These are phyloP conservation scores for Accipiter cooperii DNA, from an alignment of 2,113 vertebrate species.

Conservation along the genomic window DNA sequence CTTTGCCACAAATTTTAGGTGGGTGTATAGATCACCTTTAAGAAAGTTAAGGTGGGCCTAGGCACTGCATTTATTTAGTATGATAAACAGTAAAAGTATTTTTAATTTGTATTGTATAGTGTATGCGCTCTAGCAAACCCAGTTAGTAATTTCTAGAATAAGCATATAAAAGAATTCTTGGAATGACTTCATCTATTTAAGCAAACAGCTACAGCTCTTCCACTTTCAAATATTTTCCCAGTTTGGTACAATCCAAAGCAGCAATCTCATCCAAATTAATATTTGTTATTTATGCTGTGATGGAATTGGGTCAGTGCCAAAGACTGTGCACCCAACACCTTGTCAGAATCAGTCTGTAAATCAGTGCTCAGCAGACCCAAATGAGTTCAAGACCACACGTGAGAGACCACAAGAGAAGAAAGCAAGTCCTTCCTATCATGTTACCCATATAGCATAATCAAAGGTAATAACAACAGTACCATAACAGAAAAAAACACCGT, in stretches of 20 bases:
- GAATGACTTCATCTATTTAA: background rate
- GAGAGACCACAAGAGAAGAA: background rate
- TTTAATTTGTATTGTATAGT: background rate
- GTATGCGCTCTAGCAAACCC: background rate
- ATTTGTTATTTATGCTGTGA: background rate
- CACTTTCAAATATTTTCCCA: background rate
- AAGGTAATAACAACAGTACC: background rate
- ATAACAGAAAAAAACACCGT: background rate
- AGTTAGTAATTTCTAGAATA: background rate
- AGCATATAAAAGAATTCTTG: background rate
- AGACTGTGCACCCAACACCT: background rate
- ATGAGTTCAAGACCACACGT: background rate
- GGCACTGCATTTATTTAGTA: background rate
- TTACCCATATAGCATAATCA: background rate
- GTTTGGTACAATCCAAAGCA: background rate
- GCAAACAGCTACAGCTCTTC: background rate
- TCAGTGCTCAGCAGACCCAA: background rate
- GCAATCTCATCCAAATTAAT: background rate
- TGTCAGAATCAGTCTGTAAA: background rate
- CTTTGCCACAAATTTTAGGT: background rate
- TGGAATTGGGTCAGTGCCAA: background rate
- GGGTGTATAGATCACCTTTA: background rate
- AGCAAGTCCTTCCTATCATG: background rate
- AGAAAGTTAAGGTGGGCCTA: background rate
- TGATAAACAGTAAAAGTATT: background rate